These are phyloP conservation scores for Nasonia giraulti DNA, from an alignment of 1,140 invertebrate species.

Conservation along the genomic window DNA sequence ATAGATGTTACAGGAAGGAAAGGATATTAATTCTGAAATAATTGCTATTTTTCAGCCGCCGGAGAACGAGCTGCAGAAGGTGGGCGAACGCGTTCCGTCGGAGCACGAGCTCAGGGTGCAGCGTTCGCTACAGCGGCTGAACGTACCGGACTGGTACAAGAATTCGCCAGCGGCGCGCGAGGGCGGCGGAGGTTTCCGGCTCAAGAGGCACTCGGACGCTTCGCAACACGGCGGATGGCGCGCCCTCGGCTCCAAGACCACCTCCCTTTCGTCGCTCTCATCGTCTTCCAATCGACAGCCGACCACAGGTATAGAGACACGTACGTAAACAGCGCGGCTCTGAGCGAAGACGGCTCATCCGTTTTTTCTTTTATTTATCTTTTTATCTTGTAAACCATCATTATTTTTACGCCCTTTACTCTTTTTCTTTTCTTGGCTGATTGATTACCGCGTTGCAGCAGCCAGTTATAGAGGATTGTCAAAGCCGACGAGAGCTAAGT, in stretches of 20 bases:
- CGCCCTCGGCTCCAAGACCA: constrained; percentile 85
- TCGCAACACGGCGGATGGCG: constrained; percentile 80
- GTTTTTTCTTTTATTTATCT: not conserved
- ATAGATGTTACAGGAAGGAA: too few relatives aligned
- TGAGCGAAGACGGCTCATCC: not conserved
- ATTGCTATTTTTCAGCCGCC: constrained; percentile 82
- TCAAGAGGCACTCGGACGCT: constrained; percentile 81
- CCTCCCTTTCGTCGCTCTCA: constrained; percentile 81
- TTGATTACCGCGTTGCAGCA: not conserved
- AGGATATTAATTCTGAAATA: too few relatives aligned
- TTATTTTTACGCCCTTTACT: too few relatives aligned
- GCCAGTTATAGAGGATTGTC: too few relatives aligned
- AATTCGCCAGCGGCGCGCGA: constrained; percentile 84
- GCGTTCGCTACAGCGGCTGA: constrained; percentile 92
- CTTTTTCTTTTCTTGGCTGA: not conserved
- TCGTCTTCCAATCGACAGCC: constrained; percentile 73
- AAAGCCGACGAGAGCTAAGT: too few relatives aligned
- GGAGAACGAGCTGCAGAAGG: constrained; percentile 93
- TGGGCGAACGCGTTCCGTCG: constrained; percentile 84
- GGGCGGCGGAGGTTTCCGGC: constrained; percentile 77
- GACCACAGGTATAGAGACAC: constrained; percentile 62
- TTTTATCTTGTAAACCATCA: not conserved
- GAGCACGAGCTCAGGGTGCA: constrained; percentile 95
- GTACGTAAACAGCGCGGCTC: not conserved
- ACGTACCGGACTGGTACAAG: constrained; percentile 96